A percentile compares a stretch with the other conserved stretches of the same genome.
Conservation (phyloP, 2,797 vertebrate species). For the Nyctibius grandis region DNA sequence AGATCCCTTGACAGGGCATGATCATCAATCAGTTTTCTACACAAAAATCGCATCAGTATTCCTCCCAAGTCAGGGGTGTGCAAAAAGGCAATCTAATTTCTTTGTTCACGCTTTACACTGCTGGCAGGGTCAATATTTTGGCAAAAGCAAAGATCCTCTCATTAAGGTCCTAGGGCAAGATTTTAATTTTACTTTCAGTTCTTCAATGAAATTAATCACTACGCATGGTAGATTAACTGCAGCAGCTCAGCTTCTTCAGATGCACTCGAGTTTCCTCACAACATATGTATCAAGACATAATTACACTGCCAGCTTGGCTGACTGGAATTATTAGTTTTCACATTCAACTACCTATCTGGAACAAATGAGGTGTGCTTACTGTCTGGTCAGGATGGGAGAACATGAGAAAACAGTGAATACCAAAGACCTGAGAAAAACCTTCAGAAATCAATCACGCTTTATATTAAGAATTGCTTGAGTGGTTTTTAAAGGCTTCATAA, state of each 20-base stretch:
- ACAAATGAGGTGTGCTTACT: neutral
- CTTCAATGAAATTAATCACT: conserved; percentile 43
- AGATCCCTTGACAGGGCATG: neutral
- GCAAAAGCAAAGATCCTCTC: neutral
- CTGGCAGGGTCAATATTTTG: neutral
- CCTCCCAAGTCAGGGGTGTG: neutral
- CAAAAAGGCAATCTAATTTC: neutral
- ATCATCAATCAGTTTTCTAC: neutral
- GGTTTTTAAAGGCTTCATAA: neutral
- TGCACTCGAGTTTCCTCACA: conserved; percentile 16
- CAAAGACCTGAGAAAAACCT: neutral
- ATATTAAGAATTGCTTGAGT: neutral
- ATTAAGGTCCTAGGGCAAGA: neutral
- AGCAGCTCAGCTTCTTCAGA: conserved; percentile 18
- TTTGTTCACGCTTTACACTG: neutral
- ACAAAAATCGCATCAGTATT: neutral
- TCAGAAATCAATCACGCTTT: neutral
- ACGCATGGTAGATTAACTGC: conserved; percentile 16
- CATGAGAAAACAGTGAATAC: neutral
- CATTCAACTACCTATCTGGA: neutral
- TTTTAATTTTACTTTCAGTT: conserved; percentile 37
- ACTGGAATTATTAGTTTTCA: conserved; percentile 19
- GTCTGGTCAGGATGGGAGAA: neutral
- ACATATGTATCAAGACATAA: conserved; percentile 40
- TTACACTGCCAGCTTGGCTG: neutral